Conservation (phyloP, 2,797 vertebrate genomes). For the Mormyrus proboscirostris region DNA sequence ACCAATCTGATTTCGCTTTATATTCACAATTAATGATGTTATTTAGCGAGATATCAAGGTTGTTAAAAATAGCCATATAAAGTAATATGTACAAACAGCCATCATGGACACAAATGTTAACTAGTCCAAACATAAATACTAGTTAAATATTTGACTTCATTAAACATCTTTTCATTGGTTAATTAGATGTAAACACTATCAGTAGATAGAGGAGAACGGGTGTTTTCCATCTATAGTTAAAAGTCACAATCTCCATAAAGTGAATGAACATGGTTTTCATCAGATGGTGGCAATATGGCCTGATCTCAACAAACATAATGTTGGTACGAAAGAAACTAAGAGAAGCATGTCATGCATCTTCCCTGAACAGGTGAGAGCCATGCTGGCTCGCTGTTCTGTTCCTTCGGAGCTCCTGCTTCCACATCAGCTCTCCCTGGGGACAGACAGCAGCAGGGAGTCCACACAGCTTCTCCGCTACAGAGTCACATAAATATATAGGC, state of each 20-base stretch:
- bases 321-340: not conserved
- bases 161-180: not conserved
- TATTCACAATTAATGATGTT: not conserved
- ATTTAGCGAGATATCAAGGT: not conserved
- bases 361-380: not conserved
- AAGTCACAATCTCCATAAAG: not conserved
- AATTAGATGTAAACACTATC: not conserved
- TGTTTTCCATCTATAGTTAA: not conserved
- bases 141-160: not conserved
- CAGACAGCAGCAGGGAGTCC: not conserved
- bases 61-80: not conserved
- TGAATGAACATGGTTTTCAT: not conserved
- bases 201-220: not conserved
- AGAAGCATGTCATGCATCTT: not conserved
- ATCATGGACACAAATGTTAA: not conserved
- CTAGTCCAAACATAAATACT: not conserved
- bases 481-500: no score
- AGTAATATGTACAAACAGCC: not conserved
- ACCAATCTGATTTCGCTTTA: not conserved
- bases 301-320: not conserved
- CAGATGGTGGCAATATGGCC: not conserved
- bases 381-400: not conserved
- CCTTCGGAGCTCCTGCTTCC: not conserved
- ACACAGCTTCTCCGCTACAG: not conserved
- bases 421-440: not conserved